These are phyloP conservation scores for Catocala sponsa DNA, from an alignment of 2,888 invertebrate genomes.

Conservation along the genomic window DNA sequence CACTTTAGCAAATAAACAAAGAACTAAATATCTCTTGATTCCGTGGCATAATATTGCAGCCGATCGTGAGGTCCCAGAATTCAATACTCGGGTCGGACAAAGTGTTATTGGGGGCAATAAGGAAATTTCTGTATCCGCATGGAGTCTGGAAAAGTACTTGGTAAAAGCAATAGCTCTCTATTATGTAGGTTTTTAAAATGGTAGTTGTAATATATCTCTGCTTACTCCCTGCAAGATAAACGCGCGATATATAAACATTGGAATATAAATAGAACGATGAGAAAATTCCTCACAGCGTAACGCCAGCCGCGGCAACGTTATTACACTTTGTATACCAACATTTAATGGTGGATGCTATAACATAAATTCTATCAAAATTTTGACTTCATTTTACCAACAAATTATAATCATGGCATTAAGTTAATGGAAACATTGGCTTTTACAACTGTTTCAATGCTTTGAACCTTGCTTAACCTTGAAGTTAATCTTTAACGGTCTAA, in stretches of 20 bases:
- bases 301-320: conserved; percentile 16
- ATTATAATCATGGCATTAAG: conserved; percentile 42
- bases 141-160: no score
- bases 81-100: no score
- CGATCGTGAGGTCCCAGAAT: no score
- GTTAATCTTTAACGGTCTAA: conserved; percentile 16
- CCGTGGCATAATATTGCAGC: no score
- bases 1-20: no score
- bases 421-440: conserved; percentile 40
- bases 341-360: conserved; percentile 31
- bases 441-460: conserved; percentile 30
- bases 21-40: no score
- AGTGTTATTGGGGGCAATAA: no score
- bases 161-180: no score
- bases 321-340: conserved; percentile 28
- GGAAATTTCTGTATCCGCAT: no score
- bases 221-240: no score
- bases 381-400: conserved; percentile 38
- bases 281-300: conserved; percentile 10
- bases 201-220: no score
- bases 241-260: not conserved
- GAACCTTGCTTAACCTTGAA: conserved; percentile 31
- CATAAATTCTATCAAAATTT: conserved; percentile 40
- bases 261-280: conserved; percentile 14
- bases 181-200: no score